A percentile compares a stretch with the other conserved stretches of the same genome.
phyloP scores from a whole-genome alignment of 2,888 invertebrate genomes.

The Aporophyla lueneburgensis region DNA sequence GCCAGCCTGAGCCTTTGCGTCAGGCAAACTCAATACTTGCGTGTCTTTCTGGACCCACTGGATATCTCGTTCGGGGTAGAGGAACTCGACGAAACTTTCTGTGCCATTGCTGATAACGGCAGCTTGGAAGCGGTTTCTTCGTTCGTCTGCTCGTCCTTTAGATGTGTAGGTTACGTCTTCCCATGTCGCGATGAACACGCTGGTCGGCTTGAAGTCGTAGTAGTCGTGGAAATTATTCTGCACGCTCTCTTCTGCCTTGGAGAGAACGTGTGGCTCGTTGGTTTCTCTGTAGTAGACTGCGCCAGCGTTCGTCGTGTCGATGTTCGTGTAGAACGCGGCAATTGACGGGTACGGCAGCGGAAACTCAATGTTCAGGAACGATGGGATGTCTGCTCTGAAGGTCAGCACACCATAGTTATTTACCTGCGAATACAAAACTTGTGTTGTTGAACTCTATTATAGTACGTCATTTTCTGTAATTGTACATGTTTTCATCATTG shows the following conservation, averaged over 20 bases:
- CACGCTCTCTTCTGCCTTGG: conserved; percentile 93
- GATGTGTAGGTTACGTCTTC: conserved; percentile 95
- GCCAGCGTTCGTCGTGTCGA: conserved; percentile 95
- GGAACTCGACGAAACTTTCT: conserved; percentile 95
- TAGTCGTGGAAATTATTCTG: conserved; percentile 94
- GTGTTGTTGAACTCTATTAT: background rate
- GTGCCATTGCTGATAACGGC: conserved; percentile 93
- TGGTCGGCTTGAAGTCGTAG: conserved; percentile 93
- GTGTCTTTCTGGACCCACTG: conserved; percentile 97
- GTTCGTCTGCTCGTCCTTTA: conserved; percentile 91
- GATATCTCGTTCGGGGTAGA: conserved; percentile 96
- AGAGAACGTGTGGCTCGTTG: conserved; percentile 90
- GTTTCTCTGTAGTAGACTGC: conserved; percentile 94
- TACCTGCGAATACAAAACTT: conserved; percentile 92
- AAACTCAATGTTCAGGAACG: conserved; percentile 96
- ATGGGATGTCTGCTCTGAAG: conserved; percentile 96
- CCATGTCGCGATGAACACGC: conserved; percentile 98
- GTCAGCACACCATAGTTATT: conserved; percentile 97
- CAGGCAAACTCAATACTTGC: conserved; percentile 94
- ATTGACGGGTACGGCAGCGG: conserved; percentile 97
- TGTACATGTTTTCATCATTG: conserved; percentile 48
- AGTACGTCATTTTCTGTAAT: conserved; percentile 14
- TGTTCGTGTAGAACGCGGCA: conserved; percentile 97
- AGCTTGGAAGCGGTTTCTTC: conserved; percentile 96
- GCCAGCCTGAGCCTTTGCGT: conserved; percentile 98